phyloP scores from a whole-genome alignment of 1,140 invertebrate genomes.

The Holcopasites calliopsidis region DNA sequence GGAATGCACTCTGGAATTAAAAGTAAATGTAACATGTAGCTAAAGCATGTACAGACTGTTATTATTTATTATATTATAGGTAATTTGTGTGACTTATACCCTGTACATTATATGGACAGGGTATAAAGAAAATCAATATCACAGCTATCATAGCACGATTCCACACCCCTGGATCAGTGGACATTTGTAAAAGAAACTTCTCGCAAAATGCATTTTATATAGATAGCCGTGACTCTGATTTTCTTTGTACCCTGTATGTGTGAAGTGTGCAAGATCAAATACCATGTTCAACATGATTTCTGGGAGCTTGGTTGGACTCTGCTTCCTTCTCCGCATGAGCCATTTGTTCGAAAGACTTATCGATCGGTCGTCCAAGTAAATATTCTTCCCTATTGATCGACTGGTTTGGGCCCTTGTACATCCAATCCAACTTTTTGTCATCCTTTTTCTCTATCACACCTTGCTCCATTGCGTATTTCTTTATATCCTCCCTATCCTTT shows the following conservation, averaged over 20 bases:
- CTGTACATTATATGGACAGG: too few relatives aligned
- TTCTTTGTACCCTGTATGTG: too few relatives aligned
- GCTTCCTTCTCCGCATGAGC: conserved; percentile 81
- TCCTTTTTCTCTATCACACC: conserved; percentile 80
- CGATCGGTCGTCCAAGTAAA: conserved; percentile 91
- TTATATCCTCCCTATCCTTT: conserved; percentile 84
- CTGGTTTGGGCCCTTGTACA: conserved; percentile 92
- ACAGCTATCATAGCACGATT: too few relatives aligned
- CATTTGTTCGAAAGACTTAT: conserved; percentile 89
- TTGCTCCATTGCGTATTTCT: conserved; percentile 82
- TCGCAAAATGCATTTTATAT: too few relatives aligned
- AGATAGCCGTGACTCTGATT: too few relatives aligned
- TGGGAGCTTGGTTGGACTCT: conserved; percentile 79
- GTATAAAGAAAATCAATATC: too few relatives aligned
- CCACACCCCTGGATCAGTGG: too few relatives aligned
- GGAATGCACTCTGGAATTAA: conserved; percentile 84
- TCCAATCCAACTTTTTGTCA: conserved; percentile 91
- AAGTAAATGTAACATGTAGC: too few relatives aligned
- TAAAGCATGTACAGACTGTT: too few relatives aligned
- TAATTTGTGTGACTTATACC: too few relatives aligned
- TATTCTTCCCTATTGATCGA: conserved; percentile 92
- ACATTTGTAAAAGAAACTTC: too few relatives aligned
- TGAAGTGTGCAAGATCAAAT: conserved; percentile 31
- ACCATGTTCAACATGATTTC: conserved; percentile 86
- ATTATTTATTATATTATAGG: too few relatives aligned